A percentile compares a stretch with the other conserved stretches of the same genome.
These are phyloP conservation scores for Irena cyanogastra DNA, from an alignment of 2,113 vertebrate species.

Conservation along the genomic window DNA sequence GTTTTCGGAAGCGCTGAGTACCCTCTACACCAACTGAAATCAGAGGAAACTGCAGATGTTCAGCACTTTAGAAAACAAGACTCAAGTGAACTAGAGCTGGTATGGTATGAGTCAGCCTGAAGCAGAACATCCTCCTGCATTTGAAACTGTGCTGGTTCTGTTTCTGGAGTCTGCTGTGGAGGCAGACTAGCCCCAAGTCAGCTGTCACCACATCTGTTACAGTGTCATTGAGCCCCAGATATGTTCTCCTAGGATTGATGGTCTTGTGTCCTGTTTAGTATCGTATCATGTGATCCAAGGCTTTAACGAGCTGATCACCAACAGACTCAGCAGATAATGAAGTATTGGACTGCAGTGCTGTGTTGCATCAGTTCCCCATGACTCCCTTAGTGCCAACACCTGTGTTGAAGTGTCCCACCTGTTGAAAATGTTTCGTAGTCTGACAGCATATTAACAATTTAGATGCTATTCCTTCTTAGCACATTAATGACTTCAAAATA, in stretches of 20 bases:
- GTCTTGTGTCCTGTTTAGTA: background rate
- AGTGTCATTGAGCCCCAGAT: background rate
- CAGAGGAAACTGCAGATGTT: background rate
- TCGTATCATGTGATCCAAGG: background rate
- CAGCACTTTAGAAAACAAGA: background rate
- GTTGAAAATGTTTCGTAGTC: background rate
- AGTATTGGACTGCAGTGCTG: background rate
- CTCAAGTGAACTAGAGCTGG: background rate
- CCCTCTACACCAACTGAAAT: background rate
- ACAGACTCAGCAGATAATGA: accelerated
- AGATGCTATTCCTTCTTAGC: background rate
- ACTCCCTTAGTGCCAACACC: background rate
- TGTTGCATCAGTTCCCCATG: background rate
- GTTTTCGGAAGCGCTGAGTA: background rate
- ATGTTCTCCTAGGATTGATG: background rate
- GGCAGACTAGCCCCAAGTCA: background rate
- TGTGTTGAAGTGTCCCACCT: background rate
- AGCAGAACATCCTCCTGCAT: background rate
- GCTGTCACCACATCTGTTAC: background rate
- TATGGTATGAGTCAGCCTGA: background rate
- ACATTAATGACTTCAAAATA: background rate
- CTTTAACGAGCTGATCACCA: background rate
- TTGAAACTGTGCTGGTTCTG: background rate
- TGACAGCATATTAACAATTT: background rate
- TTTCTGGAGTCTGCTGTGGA: background rate